phyloP scores from a whole-genome alignment of 2,113 vertebrate genomes.

The Falcunculus frontatus region DNA sequence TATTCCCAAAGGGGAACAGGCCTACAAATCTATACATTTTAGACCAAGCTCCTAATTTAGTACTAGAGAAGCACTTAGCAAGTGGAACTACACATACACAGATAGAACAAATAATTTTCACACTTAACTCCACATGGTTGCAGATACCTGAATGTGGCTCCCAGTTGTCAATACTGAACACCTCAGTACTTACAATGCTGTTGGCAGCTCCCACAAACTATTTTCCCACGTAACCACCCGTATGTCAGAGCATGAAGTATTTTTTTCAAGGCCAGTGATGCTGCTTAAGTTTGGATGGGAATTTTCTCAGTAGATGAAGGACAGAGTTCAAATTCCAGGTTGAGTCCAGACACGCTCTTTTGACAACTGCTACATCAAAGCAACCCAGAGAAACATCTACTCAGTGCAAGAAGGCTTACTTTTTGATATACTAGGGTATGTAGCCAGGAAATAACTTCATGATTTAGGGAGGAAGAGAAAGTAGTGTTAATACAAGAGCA shows the following conservation, averaged over 20 bases:
- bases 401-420: neutral
- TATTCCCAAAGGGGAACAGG: neutral
- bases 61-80: neutral
- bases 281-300: neutral
- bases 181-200: neutral
- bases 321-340: neutral
- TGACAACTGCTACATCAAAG: neutral
- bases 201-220: neutral
- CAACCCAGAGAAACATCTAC: neutral
- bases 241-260: neutral
- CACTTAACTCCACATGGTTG: neutral
- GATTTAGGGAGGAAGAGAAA: neutral
- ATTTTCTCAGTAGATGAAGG: neutral
- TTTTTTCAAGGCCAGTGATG: neutral
- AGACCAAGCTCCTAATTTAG: neutral
- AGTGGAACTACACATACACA: neutral
- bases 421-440: neutral
- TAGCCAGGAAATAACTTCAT: neutral
- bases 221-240: neutral
- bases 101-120: neutral
- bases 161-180: neutral
- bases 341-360: neutral
- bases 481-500: neutral
- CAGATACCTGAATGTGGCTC: neutral
- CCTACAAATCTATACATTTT: neutral